phyloP scores from a whole-genome alignment of 37 sponge, comb jelly and placozoan species.

The Lycopodina hypogea region DNA sequence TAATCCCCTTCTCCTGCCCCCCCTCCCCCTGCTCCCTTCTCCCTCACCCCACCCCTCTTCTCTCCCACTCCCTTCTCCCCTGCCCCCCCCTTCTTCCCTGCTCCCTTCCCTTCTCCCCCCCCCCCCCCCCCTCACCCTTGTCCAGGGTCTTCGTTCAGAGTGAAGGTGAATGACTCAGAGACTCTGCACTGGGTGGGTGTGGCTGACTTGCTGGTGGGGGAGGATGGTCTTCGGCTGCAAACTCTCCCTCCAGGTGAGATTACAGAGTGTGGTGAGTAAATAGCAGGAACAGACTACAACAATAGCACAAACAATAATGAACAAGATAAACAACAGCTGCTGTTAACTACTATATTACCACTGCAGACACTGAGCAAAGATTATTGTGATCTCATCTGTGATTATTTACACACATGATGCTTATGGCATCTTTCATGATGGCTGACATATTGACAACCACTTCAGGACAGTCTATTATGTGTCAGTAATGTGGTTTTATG shows the following conservation, averaged over 20 bases:
- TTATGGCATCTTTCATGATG: no score
- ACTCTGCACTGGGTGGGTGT: constrained; percentile 42
- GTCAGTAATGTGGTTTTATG: no score
- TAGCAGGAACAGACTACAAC: no score
- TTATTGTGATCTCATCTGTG: no score
- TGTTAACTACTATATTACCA: no score
- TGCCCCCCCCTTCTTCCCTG: background rate
- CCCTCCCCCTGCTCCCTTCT: background rate
- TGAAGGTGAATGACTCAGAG: constrained; percentile 65
- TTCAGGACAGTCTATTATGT: no score
- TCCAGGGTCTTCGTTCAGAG: constrained; percentile 41
- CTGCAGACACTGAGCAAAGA: no score
- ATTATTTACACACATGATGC: no score
- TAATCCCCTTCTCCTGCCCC: background rate
- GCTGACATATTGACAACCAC: no score
- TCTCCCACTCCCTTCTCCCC: background rate
- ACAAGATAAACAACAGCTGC: no score
- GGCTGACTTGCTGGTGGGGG: constrained; percentile 56
- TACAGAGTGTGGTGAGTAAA: no score
- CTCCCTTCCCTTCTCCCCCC: background rate
- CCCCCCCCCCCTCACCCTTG: background rate
- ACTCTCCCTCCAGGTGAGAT: constrained; percentile 49
- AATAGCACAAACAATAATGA: no score
- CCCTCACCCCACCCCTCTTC: background rate
- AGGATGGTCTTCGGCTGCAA: constrained; percentile 50